Evolutionary conservation across 2,797 vertebrate genomes (phyloP).

Genomic region (Helicolenus hilgendorfi): DNA sequence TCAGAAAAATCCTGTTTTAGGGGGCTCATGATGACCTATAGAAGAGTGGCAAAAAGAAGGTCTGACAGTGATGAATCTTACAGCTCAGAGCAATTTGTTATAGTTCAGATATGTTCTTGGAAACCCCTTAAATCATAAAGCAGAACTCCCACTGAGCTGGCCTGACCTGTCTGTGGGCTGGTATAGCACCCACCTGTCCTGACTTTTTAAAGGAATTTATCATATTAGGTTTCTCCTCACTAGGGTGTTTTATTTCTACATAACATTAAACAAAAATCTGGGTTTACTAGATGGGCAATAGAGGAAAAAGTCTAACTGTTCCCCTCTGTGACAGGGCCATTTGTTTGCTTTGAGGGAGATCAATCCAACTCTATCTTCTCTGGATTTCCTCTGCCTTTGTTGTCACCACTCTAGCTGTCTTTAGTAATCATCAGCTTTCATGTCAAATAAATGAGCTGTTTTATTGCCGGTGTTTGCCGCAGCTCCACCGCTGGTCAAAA

Average conservation of each 20-base stretch:
- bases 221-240: slow-evolving; percentile 9
- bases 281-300: slow-evolving; percentile 44
- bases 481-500: slow-evolving; percentile 53
- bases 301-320: slow-evolving; percentile 60
- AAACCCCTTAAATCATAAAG: slow-evolving; percentile 56
- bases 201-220: slow-evolving; percentile 12
- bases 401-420: slow-evolving; percentile 78
- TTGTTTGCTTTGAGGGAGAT: slow-evolving; percentile 74
- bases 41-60: slow-evolving; percentile 54
- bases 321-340: slow-evolving; percentile 69
- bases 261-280: slow-evolving; percentile 39
- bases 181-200: slow-evolving; percentile 12
- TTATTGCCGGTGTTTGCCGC: slow-evolving; percentile 54
- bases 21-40: slow-evolving; percentile 77
- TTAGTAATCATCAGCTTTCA: slow-evolving; percentile 80
- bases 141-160: slow-evolving; percentile 30
- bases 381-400: slow-evolving; percentile 76
- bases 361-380: slow-evolving; percentile 76
- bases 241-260: slow-evolving; percentile 25
- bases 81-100: slow-evolving; percentile 73
- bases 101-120: slow-evolving; percentile 56
- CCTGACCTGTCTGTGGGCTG: slow-evolving; percentile 35
- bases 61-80: slow-evolving; percentile 82
- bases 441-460: slow-evolving; percentile 83
- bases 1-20: slow-evolving; percentile 75